Base-by-base conservation (phyloP, 2,888 invertebrate genomes). In the Synergus umbraculus region DNA sequence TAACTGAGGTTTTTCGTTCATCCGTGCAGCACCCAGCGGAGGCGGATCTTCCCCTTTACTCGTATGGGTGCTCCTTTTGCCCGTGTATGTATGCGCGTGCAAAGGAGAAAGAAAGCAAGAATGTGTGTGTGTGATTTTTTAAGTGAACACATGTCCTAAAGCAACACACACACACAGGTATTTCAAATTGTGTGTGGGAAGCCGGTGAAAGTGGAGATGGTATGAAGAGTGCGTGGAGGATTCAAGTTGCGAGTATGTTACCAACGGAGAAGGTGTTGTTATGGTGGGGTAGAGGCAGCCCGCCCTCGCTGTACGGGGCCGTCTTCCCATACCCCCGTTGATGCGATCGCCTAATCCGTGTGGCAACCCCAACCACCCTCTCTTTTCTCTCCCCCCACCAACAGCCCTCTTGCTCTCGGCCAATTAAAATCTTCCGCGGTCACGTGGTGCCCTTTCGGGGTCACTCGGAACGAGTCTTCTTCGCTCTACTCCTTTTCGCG, bases 1-100 rank as follows among this genome's bases (percentile, higher is more conserved):
- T 92, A 91, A 92, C 92, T 92, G 92, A 92, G 91, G 91, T 90
- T 92, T 92, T 92, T 91, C 89, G 91, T 86, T 84, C 86, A 88
- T 83, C 84, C 85, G 83, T 84, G 83, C 81, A 69, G 81, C 85
- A 83, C 80, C 76, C 84, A 85, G 88, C 86, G 91, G 89, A 90
- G 92, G 92, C 91, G 92, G 91, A 89, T 88, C 91, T 87, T 73
- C 76, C 73, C 63, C 83, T 69, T 60, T 80, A 67, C 65, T 80
- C 65, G 77, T 41, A 80, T 80, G 77, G 73, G 77, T 76, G 29
- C 78, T 80, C 69, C 80, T 77, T 63, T 58, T 66, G 66, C 76
- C 60, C 69, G 37, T 69, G 80, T 80, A 81, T 76, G 79, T 73
- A 64, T 82, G 77, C 78, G 76, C 79, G 81, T 81, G 76, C 54